Evolutionary conservation across 2,797 vertebrate genomes (phyloP).

Genomic region (Clarias laeviceps): DNA sequence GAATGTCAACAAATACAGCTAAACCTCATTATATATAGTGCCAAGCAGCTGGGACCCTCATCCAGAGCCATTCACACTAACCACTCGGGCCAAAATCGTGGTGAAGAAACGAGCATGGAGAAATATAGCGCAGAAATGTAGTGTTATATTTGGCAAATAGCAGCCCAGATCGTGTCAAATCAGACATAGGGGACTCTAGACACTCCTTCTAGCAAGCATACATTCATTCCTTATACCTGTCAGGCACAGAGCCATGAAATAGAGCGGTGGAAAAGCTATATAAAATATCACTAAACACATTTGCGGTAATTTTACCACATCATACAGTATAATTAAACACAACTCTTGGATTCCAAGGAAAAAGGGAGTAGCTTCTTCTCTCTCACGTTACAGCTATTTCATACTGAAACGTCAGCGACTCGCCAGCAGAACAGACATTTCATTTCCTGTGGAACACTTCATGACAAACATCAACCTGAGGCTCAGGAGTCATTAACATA

Average conservation of each 20-base stretch:
- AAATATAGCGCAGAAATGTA: conserved; percentile 1
- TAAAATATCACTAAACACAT: not conserved
- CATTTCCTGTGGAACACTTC: conserved; percentile 53
- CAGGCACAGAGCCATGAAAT: not conserved
- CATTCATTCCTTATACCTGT: not conserved
- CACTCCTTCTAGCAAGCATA: not conserved
- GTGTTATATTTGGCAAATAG: conserved; percentile 7
- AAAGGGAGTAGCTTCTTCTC: not conserved
- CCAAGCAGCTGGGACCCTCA: conserved; percentile 50
- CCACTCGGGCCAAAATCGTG: not conserved
- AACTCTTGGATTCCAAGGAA: not conserved
- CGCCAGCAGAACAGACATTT: conserved; percentile 45
- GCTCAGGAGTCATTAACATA: conserved; percentile 40
- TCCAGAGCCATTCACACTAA: conserved; percentile 28
- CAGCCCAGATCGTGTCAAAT: not conserved
- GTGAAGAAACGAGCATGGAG: not conserved
- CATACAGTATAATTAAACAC: not conserved
- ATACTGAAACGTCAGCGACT: conserved; percentile 1
- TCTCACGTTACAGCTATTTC: not conserved
- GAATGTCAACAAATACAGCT: conserved; percentile 56
- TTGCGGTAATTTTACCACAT: not conserved
- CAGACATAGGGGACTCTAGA: not conserved
- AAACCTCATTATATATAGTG: conserved; percentile 50
- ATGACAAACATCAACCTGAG: conserved; percentile 42
- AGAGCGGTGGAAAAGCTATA: not conserved